phyloP scores from a whole-genome alignment of 2,888 invertebrate species.

The Chouioia cunea region DNA sequence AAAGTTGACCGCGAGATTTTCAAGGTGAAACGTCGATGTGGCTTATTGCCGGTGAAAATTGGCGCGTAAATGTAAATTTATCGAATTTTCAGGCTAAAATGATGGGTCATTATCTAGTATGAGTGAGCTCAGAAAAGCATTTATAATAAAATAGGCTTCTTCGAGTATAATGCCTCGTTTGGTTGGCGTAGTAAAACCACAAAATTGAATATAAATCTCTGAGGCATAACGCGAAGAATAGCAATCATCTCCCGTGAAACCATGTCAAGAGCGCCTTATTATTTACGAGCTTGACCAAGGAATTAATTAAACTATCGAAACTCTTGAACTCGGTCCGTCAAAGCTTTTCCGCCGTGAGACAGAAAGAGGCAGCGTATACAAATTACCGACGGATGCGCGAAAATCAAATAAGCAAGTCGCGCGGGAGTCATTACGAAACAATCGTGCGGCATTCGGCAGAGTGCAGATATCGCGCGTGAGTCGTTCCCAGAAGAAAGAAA shows the following conservation, averaged over 20 bases:
- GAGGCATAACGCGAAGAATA: background rate
- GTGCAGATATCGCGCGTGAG: constrained; percentile 36
- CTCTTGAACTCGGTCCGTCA: background rate
- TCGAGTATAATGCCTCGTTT: background rate
- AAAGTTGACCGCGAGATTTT: background rate
- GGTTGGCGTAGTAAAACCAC: background rate
- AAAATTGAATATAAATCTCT: constrained; percentile 10
- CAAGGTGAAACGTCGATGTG: constrained; percentile 5
- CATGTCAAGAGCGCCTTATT: constrained; percentile 23
- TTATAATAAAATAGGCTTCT: background rate
- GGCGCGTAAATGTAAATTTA: constrained; percentile 11
- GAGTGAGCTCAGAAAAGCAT: constrained; percentile 1
- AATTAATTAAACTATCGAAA: no score
- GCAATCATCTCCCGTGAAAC: no score
- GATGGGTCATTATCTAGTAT: constrained; percentile 21
- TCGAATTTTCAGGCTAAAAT: constrained; percentile 24
- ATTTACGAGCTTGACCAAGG: constrained; percentile 23
- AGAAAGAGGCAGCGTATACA: background rate
- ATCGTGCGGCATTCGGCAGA: constrained; percentile 12
- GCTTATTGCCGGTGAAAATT: no score
- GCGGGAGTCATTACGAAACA: constrained; percentile 9
- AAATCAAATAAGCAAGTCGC: background rate
- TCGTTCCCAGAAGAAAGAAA: background rate
- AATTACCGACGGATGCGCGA: background rate
- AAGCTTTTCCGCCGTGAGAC: background rate